Conservation (phyloP, 2,113 vertebrate species). For the Myrmecobius fasciatus region DNA sequence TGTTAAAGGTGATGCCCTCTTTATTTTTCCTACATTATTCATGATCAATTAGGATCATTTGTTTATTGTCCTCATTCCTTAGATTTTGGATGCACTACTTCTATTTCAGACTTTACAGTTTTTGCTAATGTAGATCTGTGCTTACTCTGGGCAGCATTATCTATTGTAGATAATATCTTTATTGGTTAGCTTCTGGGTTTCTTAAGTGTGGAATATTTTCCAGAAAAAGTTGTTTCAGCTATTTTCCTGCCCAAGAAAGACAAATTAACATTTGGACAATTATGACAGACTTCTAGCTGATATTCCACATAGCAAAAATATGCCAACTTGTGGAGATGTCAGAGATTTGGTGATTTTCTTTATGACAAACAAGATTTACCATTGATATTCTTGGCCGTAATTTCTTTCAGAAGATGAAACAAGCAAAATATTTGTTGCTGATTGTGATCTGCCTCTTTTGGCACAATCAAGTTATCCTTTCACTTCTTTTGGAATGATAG, state of each 20-base stretch:
- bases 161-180: no score
- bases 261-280: constrained; percentile 54
- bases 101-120: constrained; percentile 42
- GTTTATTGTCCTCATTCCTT: constrained; percentile 7
- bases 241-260: constrained; percentile 29
- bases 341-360: constrained; percentile 38
- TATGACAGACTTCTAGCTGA: constrained; percentile 24
- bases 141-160: constrained; percentile 24
- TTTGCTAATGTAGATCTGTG: neutral
- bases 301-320: constrained; percentile 55
- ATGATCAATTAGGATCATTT: constrained; percentile 27
- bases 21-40: constrained; percentile 38
- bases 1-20: neutral
- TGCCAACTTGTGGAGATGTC: constrained; percentile 41
- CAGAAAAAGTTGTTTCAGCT: constrained; percentile 26
- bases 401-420: constrained; percentile 30
- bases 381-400: constrained; percentile 7
- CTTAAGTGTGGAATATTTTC: constrained; percentile 17
- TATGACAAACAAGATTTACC: constrained; percentile 35
- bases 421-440: neutral
- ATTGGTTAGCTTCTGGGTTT: constrained; percentile 40
- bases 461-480: neutral
- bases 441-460: neutral
- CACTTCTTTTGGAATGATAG: neutral
- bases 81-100: constrained; percentile 21